Percentiles rank a stretch among this genome's conserved stretches.
Conservation (phyloP, 1,140 invertebrate species). For the Conus betulinus region DNA sequence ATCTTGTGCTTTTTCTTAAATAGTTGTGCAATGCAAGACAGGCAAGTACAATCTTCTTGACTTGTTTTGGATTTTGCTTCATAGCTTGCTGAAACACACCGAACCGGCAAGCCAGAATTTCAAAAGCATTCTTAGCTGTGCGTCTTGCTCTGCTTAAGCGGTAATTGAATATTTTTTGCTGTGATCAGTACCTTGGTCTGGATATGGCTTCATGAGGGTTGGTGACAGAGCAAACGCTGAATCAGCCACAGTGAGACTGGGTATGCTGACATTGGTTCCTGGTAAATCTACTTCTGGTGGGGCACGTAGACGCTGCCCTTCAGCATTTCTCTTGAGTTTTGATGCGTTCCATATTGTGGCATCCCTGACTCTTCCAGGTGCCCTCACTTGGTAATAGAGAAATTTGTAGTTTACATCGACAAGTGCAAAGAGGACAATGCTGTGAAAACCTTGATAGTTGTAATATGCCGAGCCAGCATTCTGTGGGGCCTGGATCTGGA, state of each 20-base stretch:
- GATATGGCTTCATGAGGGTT: neutral
- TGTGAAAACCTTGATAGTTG: constrained; percentile 68
- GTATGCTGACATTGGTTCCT: neutral
- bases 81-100: no score
- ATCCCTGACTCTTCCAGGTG: neutral
- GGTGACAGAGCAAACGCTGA: constrained; percentile 14
- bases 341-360: neutral
- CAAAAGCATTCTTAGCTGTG: neutral
- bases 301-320: neutral
- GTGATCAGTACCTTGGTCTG: neutral
- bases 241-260: constrained; percentile 14
- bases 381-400: constrained; percentile 69
- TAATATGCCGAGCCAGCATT: no score
- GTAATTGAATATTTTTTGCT: constrained; percentile 4
- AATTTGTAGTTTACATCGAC: constrained; percentile 72
- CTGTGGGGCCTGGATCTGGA: no score
- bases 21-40: no score
- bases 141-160: neutral
- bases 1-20: no score
- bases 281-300: neutral
- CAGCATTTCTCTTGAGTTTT: neutral
- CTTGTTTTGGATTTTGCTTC: no score
- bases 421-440: constrained; percentile 65
- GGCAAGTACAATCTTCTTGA: no score
- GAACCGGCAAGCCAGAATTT: neutral